phyloP scores from a whole-genome alignment of 2,113 vertebrate genomes.

The Delphinus delphis region DNA sequence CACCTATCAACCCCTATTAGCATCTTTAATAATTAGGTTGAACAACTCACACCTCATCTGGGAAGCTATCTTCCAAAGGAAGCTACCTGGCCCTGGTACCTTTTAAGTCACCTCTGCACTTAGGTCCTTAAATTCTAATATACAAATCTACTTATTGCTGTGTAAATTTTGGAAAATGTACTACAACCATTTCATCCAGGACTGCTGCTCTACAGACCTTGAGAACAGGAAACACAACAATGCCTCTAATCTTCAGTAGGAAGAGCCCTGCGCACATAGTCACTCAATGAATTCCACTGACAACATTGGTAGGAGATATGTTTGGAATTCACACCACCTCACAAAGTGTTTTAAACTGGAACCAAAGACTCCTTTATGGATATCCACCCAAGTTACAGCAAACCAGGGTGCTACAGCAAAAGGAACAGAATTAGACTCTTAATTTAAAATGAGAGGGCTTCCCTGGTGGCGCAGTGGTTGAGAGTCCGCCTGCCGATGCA shows the following conservation, averaged over 20 bases:
- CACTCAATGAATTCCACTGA: background rate
- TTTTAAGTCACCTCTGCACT: background rate
- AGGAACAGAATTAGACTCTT: background rate
- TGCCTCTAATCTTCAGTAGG: background rate
- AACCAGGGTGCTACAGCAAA: background rate
- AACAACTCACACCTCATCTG: background rate
- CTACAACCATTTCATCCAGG: background rate
- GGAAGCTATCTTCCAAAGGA: background rate
- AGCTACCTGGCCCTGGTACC: background rate
- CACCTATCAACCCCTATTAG: background rate
- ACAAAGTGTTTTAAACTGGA: background rate
- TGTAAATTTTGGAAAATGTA: background rate
- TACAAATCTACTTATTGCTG: background rate
- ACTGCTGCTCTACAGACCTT: background rate
- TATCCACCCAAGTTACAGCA: background rate
- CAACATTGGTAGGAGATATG: background rate
- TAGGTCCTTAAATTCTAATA: background rate
- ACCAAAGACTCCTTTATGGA: background rate
- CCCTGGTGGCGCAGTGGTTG: no score
- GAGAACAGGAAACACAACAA: background rate
- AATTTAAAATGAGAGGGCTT: background rate
- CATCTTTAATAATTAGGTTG: background rate
- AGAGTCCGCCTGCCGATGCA: no score
- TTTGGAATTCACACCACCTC: background rate
- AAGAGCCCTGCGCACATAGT: background rate